phyloP scores from a whole-genome alignment of 2,797 vertebrate genomes.

The Galago senegalensis region DNA sequence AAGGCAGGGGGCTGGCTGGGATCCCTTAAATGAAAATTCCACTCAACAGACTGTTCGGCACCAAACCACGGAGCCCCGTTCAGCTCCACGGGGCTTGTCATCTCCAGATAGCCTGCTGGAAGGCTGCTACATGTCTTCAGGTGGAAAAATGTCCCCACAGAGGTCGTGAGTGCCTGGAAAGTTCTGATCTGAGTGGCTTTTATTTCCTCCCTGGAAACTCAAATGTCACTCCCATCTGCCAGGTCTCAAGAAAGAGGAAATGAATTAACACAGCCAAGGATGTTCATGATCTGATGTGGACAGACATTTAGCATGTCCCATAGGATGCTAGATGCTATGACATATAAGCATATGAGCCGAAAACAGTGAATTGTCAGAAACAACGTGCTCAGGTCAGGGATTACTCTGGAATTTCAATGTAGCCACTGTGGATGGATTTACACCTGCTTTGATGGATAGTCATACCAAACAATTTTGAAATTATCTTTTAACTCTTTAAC shows the following conservation, averaged over 20 bases:
- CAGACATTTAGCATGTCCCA: neutral
- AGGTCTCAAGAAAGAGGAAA: conserved; percentile 13
- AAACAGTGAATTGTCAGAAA: neutral
- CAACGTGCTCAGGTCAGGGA: neutral
- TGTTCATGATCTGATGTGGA: neutral
- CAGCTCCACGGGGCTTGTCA: neutral
- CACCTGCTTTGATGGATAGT: neutral
- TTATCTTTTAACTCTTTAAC: neutral
- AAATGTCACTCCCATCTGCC: neutral
- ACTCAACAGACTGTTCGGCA: neutral
- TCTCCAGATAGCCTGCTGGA: neutral
- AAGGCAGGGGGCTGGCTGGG: neutral
- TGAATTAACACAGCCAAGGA: neutral
- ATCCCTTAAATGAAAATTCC: conserved; percentile 43
- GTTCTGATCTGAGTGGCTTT: neutral
- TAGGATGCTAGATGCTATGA: neutral
- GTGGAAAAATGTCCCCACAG: neutral
- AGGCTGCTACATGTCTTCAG: neutral
- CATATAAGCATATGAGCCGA: neutral
- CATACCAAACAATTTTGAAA: neutral
- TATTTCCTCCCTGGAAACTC: neutral
- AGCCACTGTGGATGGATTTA: conserved; percentile 34
- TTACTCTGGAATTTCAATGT: neutral
- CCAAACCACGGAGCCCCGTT: neutral
- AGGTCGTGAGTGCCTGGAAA: neutral